phyloP scores from a whole-genome alignment of 2,113 vertebrate genomes.

The western clawed frog (Xenopus tropicalis) region UCB_Xtro_10.0 CM004451.2:37492001-37492500 shows the following conservation, averaged over 20 bases:
- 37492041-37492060: too few species aligned
- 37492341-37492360: too few species aligned
- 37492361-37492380: background rate
- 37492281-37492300: too few species aligned
- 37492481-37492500: constrained; percentile 12
- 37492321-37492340: too few species aligned
- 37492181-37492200: constrained; percentile 3
- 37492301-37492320: too few species aligned
- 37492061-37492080: too few species aligned
- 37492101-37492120: too few species aligned
- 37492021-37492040: too few species aligned
- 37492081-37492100: too few species aligned
- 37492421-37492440: background rate
- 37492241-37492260: background rate
- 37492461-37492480: constrained; percentile 16
- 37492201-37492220: background rate
- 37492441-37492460: constrained; percentile 15
- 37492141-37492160: background rate
- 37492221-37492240: background rate
- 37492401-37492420: constrained; percentile 16
- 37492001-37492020: too few species aligned
- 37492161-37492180: background rate
- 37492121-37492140: too few species aligned
- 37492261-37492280: too few species aligned
- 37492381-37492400: constrained; percentile 14